Base-by-base conservation (phyloP, 2,888 invertebrate genomes). In the Melipona beecheii region DNA sequence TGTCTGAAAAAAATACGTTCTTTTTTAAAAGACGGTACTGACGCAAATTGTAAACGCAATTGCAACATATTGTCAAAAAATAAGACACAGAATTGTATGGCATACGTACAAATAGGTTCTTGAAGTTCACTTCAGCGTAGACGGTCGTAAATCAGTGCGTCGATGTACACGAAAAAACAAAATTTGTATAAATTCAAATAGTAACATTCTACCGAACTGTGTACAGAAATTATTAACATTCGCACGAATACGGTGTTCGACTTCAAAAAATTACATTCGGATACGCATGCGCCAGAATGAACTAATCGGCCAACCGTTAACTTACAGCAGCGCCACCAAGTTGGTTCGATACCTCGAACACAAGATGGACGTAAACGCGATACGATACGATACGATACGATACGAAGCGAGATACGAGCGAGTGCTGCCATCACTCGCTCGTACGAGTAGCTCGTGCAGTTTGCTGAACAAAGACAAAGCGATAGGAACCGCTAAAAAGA, bases 381-480 rank as follows among this genome's bases (percentile, higher is more conserved):
- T 62, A 15, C 75, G 72, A 75, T 36, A 36, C 43, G 43, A 81
- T 81, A 64, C 73, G 71, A 75, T 70, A 58, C 76, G 75, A 75
- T 69, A 54, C 9, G 36, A 70, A 82, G 43, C 81, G 78, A 75
- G 74, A 85, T 85, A 69, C 71, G 71, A 50, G 31, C 62, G 70
- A 52, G 79, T 83, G 83, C 74, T 71, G 86, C 86, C 87, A 72
- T 86, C 88, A 84, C 54, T 75, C 84, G 88, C 54, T 66, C 31
- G 68, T 60, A 71, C 58, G 54, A 49, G 76, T 75, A 86, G 84
- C 68, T 58, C n/a, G 74, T 24, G 73, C 65, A 36, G 24, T 78
- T 58, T 43, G 75, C 43, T 11, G 15, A 54, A 83, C 49, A 43
- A 75, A 74, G 84, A 78, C 60, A 69, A 54, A 65, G 64, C 75